Base-by-base conservation (phyloP, 2,888 invertebrate species). In the Agriopis marginaria region DNA sequence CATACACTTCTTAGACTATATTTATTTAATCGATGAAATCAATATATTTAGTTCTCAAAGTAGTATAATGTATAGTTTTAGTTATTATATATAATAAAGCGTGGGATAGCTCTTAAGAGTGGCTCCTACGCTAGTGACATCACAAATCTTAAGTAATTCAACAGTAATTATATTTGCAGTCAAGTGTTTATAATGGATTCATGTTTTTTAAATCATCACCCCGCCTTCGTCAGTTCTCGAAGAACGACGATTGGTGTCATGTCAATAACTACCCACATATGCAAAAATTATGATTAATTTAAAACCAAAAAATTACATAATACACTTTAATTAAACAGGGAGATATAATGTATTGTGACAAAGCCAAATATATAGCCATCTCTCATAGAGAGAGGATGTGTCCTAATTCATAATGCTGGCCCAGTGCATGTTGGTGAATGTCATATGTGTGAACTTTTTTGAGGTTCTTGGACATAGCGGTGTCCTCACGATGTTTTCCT, bases 161-260 rank as follows among this genome's bases (percentile, higher is more conserved):
- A 68, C 72, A 60, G 68, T 77, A 73, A 80, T 80, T 75, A 79
- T 79, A 76, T 79, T 79, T 62, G 73, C 77, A 76, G 71, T 73
- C 72, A 73, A 71, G 62, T 68, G 69, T 73, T 72, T 62, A 70
- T 66, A 77, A 65, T 73, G 62, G 65, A 62, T 68, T 69, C 74
- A 71, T 75, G 78, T 72, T 77, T 79, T 75, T 77, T 73, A 81
- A 80, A 81, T 82, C 77, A 83, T 76, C 76, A 65, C 70, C 54
- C 73, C 76, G 79, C 83, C 83, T 76, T 85, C 84, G 75, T 72
- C 68, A 75, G 39, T 68, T n/a, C 56, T 63, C 49, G 42, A 63
- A 58, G 10, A 32, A 58, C 32, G 32, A 45, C n/a, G 58, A 58
- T 58, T 8, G 58, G 45, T 45, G 58, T 47, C 58, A 58, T 23